These are phyloP conservation scores for Stenopsyche tienmushanensis DNA, from an alignment of 1,140 invertebrate species.

Conservation along the genomic window DNA sequence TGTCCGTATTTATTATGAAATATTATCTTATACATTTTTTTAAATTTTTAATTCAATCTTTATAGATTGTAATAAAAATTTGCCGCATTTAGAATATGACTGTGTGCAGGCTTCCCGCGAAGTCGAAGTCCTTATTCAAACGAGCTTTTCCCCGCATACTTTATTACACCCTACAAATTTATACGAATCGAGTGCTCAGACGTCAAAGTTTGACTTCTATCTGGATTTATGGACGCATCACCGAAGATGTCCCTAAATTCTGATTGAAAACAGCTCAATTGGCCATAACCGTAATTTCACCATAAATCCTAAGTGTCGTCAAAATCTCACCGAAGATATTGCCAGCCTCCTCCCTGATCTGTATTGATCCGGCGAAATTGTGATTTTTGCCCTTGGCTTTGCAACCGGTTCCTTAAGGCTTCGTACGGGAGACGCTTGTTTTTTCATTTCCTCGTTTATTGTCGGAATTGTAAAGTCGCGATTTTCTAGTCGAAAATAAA, in stretches of 20 bases:
- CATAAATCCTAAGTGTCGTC: slow-evolving; percentile 36
- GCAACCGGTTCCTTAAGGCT: too few relatives aligned
- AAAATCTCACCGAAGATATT: slow-evolving; percentile 24
- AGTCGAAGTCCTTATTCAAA: neutral
- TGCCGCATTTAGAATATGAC: neutral
- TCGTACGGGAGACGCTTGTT: neutral
- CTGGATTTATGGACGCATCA: slow-evolving; percentile 36
- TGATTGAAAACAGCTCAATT: slow-evolving; percentile 41
- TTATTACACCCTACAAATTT: slow-evolving; percentile 11
- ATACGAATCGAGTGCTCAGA: slow-evolving; percentile 12
- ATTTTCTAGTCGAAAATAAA: too few relatives aligned
- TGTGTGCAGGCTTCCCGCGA: neutral
- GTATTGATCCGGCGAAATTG: slow-evolving; percentile 26
- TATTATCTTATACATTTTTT: too few relatives aligned
- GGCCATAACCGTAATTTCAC: slow-evolving; percentile 40
- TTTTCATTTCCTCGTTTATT: neutral
- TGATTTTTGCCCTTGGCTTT: slow-evolving; percentile 13
- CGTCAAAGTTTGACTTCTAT: slow-evolving; percentile 19
- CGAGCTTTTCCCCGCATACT: neutral
- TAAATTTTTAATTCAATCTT: too few relatives aligned
- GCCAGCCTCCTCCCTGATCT: slow-evolving; percentile 17
- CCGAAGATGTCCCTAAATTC: slow-evolving; percentile 36
- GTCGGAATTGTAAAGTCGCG: too few relatives aligned
- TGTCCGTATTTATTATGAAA: too few relatives aligned
- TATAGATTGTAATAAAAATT: neutral